These are phyloP conservation scores for Drosophila antonietae DNA, from an alignment of 2,888 invertebrate species.

Conservation along the genomic window DNA sequence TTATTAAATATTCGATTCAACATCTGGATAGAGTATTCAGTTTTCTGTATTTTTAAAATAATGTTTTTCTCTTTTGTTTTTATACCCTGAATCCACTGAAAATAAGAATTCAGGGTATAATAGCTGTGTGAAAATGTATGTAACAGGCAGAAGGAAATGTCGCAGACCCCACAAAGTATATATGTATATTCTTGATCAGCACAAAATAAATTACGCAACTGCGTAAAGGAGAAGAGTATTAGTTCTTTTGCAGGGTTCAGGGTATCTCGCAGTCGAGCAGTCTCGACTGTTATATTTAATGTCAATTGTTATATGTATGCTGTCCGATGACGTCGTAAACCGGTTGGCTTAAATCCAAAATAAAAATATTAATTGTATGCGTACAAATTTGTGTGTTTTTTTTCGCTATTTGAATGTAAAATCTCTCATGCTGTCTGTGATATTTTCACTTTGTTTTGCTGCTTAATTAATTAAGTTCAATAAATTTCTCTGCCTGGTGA, in stretches of 20 bases:
- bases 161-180: too few relatives aligned
- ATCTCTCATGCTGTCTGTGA: conserved; percentile 34
- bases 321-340: conserved; percentile 56
- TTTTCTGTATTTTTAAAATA: too few relatives aligned
- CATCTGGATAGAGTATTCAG: background rate
- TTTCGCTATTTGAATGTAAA: conserved; percentile 27
- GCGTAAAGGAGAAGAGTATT: too few relatives aligned
- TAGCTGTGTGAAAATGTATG: too few relatives aligned
- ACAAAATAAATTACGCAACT: too few relatives aligned
- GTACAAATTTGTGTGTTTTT: conserved; percentile 8
- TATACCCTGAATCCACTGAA: too few relatives aligned
- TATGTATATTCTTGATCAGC: too few relatives aligned
- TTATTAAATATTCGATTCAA: background rate
- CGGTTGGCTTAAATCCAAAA: conserved; percentile 54
- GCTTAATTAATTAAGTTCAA: conserved; percentile 64
- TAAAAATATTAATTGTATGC: conserved; percentile 1
- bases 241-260: too few relatives aligned
- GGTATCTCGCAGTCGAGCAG: too few relatives aligned
- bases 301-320: conserved; percentile 4
- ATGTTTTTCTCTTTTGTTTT: background rate
- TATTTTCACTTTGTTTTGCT: conserved; percentile 46
- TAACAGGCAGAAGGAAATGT: too few relatives aligned
- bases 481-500: conserved; percentile 69
- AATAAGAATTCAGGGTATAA: too few relatives aligned
- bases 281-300: background rate